These are phyloP conservation scores for Montipora sp. DNA, from an alignment of 64 coral and sea anemone species.

Conservation along the genomic window DNA sequence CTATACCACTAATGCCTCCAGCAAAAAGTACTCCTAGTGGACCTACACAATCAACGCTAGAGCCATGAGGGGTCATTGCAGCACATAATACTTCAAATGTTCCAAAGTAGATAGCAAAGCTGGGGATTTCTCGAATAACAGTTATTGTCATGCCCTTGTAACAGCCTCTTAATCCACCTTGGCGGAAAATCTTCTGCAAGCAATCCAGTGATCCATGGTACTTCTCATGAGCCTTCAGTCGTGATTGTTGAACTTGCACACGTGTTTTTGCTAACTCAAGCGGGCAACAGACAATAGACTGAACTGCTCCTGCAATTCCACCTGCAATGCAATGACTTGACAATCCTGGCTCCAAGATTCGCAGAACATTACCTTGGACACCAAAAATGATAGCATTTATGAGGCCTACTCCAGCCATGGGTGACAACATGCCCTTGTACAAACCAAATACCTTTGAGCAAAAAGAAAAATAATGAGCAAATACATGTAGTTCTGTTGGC, in stretches of 20 bases:
- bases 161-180: constrained; percentile 76
- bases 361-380: constrained; percentile 78
- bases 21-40: constrained; percentile 77
- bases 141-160: constrained; percentile 81
- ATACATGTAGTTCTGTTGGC: no score
- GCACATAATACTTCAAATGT: constrained; percentile 80
- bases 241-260: constrained; percentile 81
- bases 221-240: constrained; percentile 6
- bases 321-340: constrained; percentile 78
- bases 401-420: constrained; percentile 80
- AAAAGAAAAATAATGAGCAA: not conserved
- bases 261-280: constrained; percentile 93
- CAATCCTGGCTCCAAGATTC: constrained; percentile 56
- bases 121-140: constrained; percentile 76
- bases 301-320: constrained; percentile 77
- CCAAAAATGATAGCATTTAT: constrained; percentile 98
- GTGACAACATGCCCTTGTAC: constrained; percentile 96
- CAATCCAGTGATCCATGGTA: constrained; percentile 94
- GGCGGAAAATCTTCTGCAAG: constrained; percentile 74
- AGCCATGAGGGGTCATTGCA: constrained; percentile 48
- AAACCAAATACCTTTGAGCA: constrained; percentile 73
- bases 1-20: constrained; percentile 85
- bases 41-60: constrained; percentile 24
- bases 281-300: constrained; percentile 81
- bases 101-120: constrained; percentile 90